Conservation (phyloP, 53 echinoderm and acorn worm species). For the Echinarachnius parma region DNA sequence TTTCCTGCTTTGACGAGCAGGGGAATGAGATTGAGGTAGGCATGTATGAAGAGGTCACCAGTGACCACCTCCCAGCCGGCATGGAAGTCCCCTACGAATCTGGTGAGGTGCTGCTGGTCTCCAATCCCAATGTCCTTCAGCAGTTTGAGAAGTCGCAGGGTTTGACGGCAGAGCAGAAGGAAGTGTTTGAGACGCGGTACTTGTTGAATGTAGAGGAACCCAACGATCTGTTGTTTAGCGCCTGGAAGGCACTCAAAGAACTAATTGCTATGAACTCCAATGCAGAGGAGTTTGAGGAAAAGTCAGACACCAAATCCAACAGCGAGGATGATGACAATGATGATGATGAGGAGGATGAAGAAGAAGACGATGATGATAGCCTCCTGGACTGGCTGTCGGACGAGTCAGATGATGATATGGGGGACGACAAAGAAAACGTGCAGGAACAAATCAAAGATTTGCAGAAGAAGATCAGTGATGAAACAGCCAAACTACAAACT, state of each 20-base stretch:
- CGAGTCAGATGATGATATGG: slow-evolving; percentile 12
- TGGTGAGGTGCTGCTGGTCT: not conserved
- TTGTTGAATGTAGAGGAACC: not conserved
- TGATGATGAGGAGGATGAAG: slow-evolving; percentile 12
- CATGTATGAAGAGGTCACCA: slow-evolving; percentile 39
- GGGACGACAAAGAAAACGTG: slow-evolving; percentile 6
- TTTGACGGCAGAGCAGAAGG: slow-evolving; percentile 3
- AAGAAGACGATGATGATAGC: slow-evolving; percentile 23
- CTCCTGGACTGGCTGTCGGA: slow-evolving; percentile 38
- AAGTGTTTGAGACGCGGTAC: slow-evolving; percentile 20
- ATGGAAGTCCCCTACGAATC: not conserved
- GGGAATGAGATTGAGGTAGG: slow-evolving; percentile 37
- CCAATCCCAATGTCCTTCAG: not conserved
- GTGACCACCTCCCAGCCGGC: not conserved
- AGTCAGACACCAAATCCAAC: not conserved
- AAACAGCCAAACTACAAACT: no score
- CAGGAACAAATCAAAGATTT: slow-evolving; percentile 10
- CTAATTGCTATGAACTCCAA: slow-evolving; percentile 26
- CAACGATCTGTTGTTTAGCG: slow-evolving; percentile 34
- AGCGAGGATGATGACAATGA: slow-evolving; percentile 7
- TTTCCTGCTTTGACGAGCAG: slow-evolving; percentile 35
- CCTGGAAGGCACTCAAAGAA: slow-evolving; percentile 34
- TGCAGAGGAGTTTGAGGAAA: slow-evolving; percentile 16
- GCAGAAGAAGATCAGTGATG: no score
- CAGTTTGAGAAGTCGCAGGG: slow-evolving; percentile 28